A percentile compares a stretch with the other conserved stretches of the same genome.
phyloP scores from a whole-genome alignment of 2,797 vertebrate species.

The Streptopelia turtur region DNA sequence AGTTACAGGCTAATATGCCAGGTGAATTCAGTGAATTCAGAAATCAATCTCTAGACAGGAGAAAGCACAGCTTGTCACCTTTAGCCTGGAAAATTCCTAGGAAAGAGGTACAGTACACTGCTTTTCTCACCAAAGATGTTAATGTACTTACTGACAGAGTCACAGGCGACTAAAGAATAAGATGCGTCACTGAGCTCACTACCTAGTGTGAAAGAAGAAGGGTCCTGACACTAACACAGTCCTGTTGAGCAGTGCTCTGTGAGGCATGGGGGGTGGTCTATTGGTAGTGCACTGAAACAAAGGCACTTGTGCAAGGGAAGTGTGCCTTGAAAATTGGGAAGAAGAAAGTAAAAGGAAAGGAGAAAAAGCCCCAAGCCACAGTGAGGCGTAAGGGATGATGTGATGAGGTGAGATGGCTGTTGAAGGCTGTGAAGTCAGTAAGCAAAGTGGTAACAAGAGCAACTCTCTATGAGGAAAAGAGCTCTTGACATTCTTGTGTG shows the following conservation, averaged over 20 bases:
- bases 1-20: neutral
- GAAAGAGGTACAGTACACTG: neutral
- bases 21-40: neutral
- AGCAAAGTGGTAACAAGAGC: neutral
- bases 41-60: neutral
- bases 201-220: neutral
- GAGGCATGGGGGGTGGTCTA: neutral
- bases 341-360: neutral
- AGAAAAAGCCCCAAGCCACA: neutral
- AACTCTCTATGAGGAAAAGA: neutral
- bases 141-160: neutral
- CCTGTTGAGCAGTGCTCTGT: neutral
- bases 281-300: neutral
- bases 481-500: neutral
- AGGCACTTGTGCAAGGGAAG: neutral
- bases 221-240: neutral
- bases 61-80: accelerated
- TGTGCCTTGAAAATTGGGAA: neutral
- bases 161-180: neutral
- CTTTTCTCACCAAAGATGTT: neutral
- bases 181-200: neutral
- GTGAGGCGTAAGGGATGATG: neutral
- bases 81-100: neutral
- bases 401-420: neutral
- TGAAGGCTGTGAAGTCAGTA: neutral